Conservation (phyloP, 2,888 invertebrate genomes). For the Ennomos quercinarius region DNA sequence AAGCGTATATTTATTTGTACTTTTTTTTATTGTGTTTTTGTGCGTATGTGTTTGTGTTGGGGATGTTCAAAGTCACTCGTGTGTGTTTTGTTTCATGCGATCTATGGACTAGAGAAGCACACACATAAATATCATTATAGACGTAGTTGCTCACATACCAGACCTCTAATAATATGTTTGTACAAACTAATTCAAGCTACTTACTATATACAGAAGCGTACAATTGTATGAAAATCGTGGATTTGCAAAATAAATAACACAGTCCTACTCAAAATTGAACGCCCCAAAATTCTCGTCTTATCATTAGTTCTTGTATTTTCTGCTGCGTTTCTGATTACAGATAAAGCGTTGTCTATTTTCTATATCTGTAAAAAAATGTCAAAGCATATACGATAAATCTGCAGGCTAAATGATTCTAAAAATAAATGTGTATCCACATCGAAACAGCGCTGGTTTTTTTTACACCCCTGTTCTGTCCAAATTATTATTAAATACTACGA, state of each 20-base stretch:
- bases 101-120: conserved; percentile 75
- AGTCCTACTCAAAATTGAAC: conserved; percentile 7
- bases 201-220: conserved; percentile 61
- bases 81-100: conserved; percentile 71
- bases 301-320: conserved; percentile 10
- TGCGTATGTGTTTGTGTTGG: conserved; percentile 58
- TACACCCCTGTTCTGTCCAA: no score
- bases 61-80: conserved; percentile 54
- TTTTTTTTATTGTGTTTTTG: conserved; percentile 50
- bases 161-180: conserved; percentile 55
- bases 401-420: no score
- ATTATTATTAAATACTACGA: neutral
- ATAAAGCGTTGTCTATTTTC: conserved; percentile 34
- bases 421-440: no score
- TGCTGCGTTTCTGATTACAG: conserved; percentile 27
- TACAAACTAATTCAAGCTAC: conserved; percentile 53
- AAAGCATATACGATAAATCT: conserved; percentile 34
- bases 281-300: conserved; percentile 13
- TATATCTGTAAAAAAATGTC: conserved; percentile 23
- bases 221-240: conserved; percentile 42
- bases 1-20: conserved; percentile 45
- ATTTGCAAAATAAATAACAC: conserved; percentile 25
- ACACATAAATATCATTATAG: conserved; percentile 60
- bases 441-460: no score
- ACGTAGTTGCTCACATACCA: conserved; percentile 83